These are phyloP conservation scores for Nycticorax nycticorax DNA, from an alignment of 2,113 vertebrate species.

Conservation along the genomic window DNA sequence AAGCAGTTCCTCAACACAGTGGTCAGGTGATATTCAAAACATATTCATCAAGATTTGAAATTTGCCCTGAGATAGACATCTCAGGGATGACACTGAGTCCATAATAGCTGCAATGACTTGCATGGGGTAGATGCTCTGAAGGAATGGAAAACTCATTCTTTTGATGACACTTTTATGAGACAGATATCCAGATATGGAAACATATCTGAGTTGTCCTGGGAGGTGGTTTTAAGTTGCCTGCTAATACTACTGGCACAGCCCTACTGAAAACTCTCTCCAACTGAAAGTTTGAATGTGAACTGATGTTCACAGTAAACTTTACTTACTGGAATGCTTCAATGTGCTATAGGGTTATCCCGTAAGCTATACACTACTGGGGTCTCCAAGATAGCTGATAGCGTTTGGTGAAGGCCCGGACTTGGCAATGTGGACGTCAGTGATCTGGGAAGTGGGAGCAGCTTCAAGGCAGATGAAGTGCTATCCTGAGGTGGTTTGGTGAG, in stretches of 20 bases:
- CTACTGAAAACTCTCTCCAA: background rate
- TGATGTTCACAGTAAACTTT: background rate
- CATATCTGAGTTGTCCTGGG: background rate
- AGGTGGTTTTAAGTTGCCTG: background rate
- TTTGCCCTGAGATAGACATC: background rate
- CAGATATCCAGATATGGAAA: background rate
- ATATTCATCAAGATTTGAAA: background rate
- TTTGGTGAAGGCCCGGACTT: background rate
- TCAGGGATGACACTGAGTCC: background rate
- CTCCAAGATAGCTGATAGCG: background rate
- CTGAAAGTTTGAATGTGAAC: background rate
- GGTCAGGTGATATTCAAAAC: background rate
- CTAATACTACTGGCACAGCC: background rate
- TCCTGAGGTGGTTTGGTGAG: background rate
- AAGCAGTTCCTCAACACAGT: background rate
- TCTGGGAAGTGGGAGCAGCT: background rate
- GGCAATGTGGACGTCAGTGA: background rate
- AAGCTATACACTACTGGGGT: background rate
- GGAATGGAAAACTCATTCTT: background rate
- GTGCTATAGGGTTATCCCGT: background rate
- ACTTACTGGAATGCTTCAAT: background rate
- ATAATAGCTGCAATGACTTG: background rate
- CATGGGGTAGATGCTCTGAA: background rate
- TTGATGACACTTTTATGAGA: background rate
- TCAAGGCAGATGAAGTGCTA: background rate